Percentiles rank a stretch among this genome's conserved stretches.
Evolutionary conservation across 1,140 invertebrate genomes (phyloP).

Genomic region (Drosophila novamexicana): DNA sequence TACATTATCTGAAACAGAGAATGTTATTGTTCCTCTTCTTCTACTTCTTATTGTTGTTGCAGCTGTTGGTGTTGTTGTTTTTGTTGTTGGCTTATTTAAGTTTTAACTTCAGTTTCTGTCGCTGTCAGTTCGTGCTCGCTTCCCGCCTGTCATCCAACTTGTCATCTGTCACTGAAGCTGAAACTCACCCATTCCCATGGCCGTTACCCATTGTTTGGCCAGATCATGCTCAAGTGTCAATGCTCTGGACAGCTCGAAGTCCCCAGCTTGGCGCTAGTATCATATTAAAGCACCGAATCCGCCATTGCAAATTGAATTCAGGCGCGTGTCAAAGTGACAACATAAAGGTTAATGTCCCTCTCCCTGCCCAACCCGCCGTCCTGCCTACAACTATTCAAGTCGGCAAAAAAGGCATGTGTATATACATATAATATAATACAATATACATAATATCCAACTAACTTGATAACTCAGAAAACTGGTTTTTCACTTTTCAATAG

Average conservation of each 20-base stretch:
- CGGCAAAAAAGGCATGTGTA: not conserved
- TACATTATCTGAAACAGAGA: constrained; percentile 62
- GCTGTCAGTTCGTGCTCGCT: constrained; percentile 15
- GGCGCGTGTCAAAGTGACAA: constrained; percentile 42
- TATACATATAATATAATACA: not conserved
- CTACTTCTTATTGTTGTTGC: not conserved
- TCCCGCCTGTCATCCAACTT: not conserved
- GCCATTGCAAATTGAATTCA: constrained; percentile 31
- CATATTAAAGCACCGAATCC: not conserved
- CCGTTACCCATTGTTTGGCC: constrained; percentile 4
- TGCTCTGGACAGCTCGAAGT: not conserved
- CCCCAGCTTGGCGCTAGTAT: not conserved
- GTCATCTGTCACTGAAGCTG: constrained; percentile 36
- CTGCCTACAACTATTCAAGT: too few relatives aligned
- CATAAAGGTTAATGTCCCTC: constrained; percentile 9
- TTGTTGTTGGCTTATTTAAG: constrained; percentile 63
- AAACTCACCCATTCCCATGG: not conserved
- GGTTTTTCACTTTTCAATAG: too few relatives aligned
- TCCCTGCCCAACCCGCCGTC: too few relatives aligned
- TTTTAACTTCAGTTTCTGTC: constrained; percentile 62
- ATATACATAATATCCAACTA: too few relatives aligned
- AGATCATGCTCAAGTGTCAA: constrained; percentile 28
- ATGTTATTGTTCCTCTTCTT: constrained; percentile 6
- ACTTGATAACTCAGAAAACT: too few relatives aligned
- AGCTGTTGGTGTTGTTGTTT: not conserved